Evolutionary conservation across 2,797 vertebrate species (phyloP).

Genomic region (Uromys caudimaculatus): DNA sequence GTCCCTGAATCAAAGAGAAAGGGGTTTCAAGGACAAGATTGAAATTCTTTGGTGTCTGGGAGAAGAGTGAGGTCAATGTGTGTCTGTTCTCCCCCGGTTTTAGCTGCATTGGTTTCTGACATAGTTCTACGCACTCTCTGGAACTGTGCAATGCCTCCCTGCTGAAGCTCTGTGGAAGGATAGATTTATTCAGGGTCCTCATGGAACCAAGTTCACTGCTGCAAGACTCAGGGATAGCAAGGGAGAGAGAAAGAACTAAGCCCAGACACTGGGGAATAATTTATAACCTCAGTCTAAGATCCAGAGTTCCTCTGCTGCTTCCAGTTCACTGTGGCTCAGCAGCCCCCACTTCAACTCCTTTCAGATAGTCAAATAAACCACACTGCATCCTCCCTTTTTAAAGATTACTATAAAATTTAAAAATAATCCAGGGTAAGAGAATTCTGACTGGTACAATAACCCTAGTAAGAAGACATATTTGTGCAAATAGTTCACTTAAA

Average conservation of each 20-base stretch:
- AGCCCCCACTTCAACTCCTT: neutral
- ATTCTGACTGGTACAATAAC: slow-evolving; percentile 1
- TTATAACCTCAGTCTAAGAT: neutral
- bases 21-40: slow-evolving; percentile 36
- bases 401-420: neutral
- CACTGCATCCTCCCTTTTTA: neutral
- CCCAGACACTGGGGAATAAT: neutral
- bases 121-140: neutral
- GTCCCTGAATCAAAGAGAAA: slow-evolving; percentile 45
- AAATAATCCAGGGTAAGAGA: slow-evolving; percentile 59
- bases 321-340: neutral
- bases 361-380: neutral
- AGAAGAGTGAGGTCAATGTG: slow-evolving; percentile 10
- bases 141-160: fast-evolving
- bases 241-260: neutral
- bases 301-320: neutral
- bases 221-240: neutral
- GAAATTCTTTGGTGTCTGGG: slow-evolving; percentile 28
- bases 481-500: slow-evolving; percentile 61
- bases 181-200: neutral
- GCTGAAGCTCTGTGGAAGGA: neutral
- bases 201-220: neutral
- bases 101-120: neutral
- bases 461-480: slow-evolving; percentile 28
- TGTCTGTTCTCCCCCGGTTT: neutral